Evolutionary conservation across 1,140 invertebrate genomes (phyloP).

Genomic region (Drosophila pectinifera): DNA sequence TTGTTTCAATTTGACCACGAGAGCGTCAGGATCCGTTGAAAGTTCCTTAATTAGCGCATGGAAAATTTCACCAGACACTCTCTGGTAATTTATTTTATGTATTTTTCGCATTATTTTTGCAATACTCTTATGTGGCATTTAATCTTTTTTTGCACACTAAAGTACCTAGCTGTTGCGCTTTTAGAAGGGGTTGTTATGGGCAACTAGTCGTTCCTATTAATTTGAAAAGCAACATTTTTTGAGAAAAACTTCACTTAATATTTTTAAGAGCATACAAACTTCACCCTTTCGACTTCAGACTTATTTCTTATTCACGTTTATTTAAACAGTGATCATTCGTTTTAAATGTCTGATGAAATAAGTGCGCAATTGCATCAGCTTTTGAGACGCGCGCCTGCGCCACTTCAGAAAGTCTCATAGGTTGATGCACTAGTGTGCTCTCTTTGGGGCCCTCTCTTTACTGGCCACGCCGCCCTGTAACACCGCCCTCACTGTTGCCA

Average conservation of each 20-base stretch:
- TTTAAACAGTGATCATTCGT: conserved; percentile 19
- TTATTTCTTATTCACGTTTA: neutral
- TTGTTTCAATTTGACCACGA: conserved; percentile 54
- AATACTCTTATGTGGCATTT: neutral
- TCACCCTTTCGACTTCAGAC: neutral
- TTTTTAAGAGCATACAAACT: conserved; percentile 1
- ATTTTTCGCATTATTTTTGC: conserved; percentile 5
- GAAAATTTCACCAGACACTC: conserved; percentile 32
- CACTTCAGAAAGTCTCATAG: conserved; percentile 21
- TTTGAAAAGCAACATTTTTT: too few species aligned
- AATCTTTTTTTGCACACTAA: too few species aligned
- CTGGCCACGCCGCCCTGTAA: neutral
- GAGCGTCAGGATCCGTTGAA: conserved; percentile 8
- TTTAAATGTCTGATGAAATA: conserved; percentile 63
- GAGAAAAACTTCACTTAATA: too few species aligned
- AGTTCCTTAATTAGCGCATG: conserved; percentile 49
- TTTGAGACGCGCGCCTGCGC: conserved; percentile 57
- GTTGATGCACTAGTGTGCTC: conserved; percentile 12
- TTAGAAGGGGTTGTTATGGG: neutral
- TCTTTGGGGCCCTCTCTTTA: conserved; percentile 9
- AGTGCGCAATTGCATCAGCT: conserved; percentile 68
- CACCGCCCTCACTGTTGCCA: conserved; percentile 36
- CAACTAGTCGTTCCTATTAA: too few species aligned
- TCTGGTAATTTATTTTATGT: conserved; percentile 6
- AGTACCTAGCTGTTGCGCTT: too few species aligned